Evolutionary conservation across 2,113 vertebrate genomes (phyloP), one percentile per base, ranked within the genome.

Genomic region (Forbesichthys papilliferus): DNA sequence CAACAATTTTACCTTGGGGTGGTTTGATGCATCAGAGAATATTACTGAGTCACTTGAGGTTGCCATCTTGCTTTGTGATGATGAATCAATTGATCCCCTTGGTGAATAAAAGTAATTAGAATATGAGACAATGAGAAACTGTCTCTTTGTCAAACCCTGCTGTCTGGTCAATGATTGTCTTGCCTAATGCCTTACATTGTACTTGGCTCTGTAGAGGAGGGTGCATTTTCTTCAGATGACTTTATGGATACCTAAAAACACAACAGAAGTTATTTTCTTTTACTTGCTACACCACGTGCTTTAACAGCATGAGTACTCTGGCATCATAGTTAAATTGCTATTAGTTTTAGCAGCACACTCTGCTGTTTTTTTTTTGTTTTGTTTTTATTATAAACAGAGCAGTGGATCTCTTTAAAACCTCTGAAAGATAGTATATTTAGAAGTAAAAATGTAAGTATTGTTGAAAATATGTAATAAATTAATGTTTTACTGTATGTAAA

Each of bases 131-230:
- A 61, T 27, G 18, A 20, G 27, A 27, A 27, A 27, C 27, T 27
- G 27, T 53, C 51, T 46, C 12, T 34, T 9, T 6, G 10, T 57
- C n/a, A 66, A 69, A 55, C 5, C 2, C 11, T 9, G 1, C 4
- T 1, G 10, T 47, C 0, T 47, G 18, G 11, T 42, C 12, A 53
- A 3, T 12, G 51, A 0, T 34, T 14, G 59, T 61, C 16, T 69
- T 9, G 3, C 20, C 66, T 27, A 11, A 59, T 4, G 64, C 4
- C 88, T 81, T 79, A 92, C 91, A 1, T 53, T 55, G 47, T 16
- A 18, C 18, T 11, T 5, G 63, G 14, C 16, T 74, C 11, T 9
- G 16, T 52, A 4, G 7, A 68, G 14, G 64, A 27, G 4, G 48
- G 14, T 0, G 60, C 8, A 33, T 56, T 9, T 12, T 84, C 74